These are phyloP conservation scores for Mythimna vitellina DNA, from an alignment of 2,888 invertebrate species.

Conservation along the genomic window DNA sequence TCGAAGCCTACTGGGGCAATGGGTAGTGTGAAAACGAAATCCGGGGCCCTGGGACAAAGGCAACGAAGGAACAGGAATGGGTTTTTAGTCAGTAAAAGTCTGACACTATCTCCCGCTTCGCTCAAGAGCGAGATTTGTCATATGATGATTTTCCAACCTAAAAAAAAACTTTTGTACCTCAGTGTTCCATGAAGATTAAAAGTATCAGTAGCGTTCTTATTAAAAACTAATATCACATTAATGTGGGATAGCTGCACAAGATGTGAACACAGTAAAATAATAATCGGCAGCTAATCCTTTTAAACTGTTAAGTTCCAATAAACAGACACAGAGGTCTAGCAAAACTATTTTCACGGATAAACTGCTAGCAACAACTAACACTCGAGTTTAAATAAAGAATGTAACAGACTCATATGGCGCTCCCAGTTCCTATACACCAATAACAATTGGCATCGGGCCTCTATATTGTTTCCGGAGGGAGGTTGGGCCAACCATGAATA, in stretches of 20 bases:
- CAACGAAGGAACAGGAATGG: too few relatives aligned
- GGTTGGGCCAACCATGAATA: slow-evolving; percentile 58
- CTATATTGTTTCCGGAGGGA: slow-evolving; percentile 64
- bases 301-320: slow-evolving; percentile 1
- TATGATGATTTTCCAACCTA: too few relatives aligned
- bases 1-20: too few relatives aligned
- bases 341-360: slow-evolving; percentile 26
- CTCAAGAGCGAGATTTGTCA: too few relatives aligned
- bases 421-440: slow-evolving; percentile 49
- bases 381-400: slow-evolving; percentile 49
- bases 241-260: not conserved
- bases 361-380: slow-evolving; percentile 31
- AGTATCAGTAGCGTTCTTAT: not conserved
- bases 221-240: not conserved
- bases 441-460: slow-evolving; percentile 63
- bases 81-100: too few relatives aligned
- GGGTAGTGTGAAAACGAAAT: too few relatives aligned
- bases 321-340: not conserved
- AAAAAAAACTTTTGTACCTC: too few relatives aligned
- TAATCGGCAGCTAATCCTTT: not conserved
- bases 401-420: slow-evolving; percentile 38
- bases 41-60: too few relatives aligned
- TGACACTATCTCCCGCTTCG: too few relatives aligned
- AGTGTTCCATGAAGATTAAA: too few relatives aligned
- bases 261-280: not conserved